Evolutionary conservation across 2,888 invertebrate genomes (phyloP).

Genomic region (Eupithecia dodoneata): DNA sequence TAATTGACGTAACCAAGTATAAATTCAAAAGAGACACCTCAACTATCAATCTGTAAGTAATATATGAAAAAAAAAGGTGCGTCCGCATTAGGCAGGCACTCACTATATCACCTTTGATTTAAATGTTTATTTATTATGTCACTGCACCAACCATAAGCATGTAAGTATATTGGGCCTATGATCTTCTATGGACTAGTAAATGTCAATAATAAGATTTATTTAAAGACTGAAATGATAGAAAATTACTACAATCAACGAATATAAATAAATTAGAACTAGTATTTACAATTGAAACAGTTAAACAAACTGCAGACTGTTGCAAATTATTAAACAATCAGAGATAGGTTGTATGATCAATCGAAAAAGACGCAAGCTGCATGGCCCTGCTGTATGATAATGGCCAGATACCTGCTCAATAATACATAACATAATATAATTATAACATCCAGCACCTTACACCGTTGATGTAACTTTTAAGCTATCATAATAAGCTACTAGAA

Average conservation of each 20-base stretch:
- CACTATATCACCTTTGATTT: background rate
- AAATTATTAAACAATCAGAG: background rate
- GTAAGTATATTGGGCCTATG: background rate
- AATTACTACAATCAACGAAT: background rate
- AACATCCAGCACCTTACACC: background rate
- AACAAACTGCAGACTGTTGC: too few relatives aligned
- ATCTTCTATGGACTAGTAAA: too few relatives aligned
- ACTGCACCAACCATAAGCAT: background rate
- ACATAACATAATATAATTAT: background rate
- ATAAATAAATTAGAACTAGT: background rate
- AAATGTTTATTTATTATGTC: background rate
- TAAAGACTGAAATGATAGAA: background rate
- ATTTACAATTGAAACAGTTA: background rate
- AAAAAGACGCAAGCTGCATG: background rate
- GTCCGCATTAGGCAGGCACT: background rate
- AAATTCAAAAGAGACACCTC: background rate
- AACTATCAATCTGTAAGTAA: background rate
- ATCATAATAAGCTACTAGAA: background rate
- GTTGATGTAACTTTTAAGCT: background rate
- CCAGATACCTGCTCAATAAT: background rate
- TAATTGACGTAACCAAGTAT: background rate
- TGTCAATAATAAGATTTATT: too few relatives aligned
- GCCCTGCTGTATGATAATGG: background rate
- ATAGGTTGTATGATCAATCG: background rate
- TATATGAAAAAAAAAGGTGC: background rate